Conservation (phyloP, 2,888 invertebrate genomes). For the Gymnoscelis rufifasciata region DNA sequence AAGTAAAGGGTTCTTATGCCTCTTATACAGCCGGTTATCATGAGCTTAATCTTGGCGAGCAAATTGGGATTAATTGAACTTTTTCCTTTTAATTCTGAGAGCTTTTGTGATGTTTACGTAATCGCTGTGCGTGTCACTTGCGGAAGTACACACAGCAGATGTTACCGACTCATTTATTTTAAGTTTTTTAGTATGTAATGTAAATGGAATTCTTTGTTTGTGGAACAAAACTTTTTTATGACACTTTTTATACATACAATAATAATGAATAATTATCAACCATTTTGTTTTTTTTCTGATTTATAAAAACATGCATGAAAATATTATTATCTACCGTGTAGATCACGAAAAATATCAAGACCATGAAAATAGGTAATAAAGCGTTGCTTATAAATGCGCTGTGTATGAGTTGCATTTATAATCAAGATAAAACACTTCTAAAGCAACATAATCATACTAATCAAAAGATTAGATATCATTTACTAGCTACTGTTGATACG, state of each 20-base stretch:
- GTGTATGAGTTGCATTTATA: conserved; percentile 27
- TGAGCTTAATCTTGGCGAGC: conserved; percentile 70
- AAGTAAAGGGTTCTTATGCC: conserved; percentile 73
- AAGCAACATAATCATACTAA: conserved; percentile 19
- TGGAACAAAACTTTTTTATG: no score
- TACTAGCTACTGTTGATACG: conserved; percentile 21
- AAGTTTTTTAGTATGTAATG: neutral
- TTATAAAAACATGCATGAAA: no score
- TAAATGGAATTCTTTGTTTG: no score
- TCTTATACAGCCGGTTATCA: conserved; percentile 69
- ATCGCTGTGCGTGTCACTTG: conserved; percentile 60
- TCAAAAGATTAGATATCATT: conserved; percentile 24
- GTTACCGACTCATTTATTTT: conserved; percentile 15
- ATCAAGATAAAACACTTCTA: conserved; percentile 29
- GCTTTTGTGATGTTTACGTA: conserved; percentile 64
- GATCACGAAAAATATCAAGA: no score
- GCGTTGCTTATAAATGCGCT: no score
- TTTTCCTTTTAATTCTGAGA: conserved; percentile 65
- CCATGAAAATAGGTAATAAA: no score
- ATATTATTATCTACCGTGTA: no score
- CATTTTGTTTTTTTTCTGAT: no score
- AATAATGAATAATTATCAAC: no score
- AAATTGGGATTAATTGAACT: conserved; percentile 79
- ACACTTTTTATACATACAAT: no score
- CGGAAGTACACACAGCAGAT: conserved; percentile 51